phyloP scores from a whole-genome alignment of 2,888 invertebrate species.

The Chloroclysta siterata region DNA sequence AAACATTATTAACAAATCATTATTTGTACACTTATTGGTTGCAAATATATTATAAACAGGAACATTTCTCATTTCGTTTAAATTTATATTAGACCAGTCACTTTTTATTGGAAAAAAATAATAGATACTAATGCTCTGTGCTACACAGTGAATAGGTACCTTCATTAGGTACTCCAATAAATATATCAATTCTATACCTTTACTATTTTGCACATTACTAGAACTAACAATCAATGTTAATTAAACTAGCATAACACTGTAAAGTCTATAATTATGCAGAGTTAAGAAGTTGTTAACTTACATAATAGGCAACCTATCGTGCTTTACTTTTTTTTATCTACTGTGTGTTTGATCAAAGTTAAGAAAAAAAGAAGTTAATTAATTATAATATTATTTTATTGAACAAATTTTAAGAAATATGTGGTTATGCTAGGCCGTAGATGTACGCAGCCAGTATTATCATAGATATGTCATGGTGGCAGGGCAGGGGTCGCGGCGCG shows the following conservation, averaged over 20 bases:
- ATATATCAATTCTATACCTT: neutral
- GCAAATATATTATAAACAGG: neutral
- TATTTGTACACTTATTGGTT: neutral
- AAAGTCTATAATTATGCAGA: neutral
- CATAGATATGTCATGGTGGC: slow-evolving; percentile 5
- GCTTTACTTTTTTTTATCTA: no score
- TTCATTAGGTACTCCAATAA: neutral
- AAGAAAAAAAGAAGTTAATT: no score
- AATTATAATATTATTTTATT: no score
- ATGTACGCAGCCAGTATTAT: neutral
- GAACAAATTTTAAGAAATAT: no score
- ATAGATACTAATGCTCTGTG: neutral
- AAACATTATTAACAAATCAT: slow-evolving; percentile 35
- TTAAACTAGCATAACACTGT: neutral
- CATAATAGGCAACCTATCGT: no score
- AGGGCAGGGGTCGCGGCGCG: neutral
- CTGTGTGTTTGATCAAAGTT: no score
- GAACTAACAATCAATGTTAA: no score
- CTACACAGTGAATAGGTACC: neutral
- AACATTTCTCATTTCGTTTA: neutral
- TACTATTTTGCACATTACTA: neutral
- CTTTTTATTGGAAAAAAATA: neutral
- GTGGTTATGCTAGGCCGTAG: no score
- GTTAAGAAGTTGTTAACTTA: no score
- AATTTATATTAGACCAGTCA: neutral